Evolutionary conservation across 2,797 vertebrate species (phyloP).

Genomic region (Sebastolobus altivelis): DNA sequence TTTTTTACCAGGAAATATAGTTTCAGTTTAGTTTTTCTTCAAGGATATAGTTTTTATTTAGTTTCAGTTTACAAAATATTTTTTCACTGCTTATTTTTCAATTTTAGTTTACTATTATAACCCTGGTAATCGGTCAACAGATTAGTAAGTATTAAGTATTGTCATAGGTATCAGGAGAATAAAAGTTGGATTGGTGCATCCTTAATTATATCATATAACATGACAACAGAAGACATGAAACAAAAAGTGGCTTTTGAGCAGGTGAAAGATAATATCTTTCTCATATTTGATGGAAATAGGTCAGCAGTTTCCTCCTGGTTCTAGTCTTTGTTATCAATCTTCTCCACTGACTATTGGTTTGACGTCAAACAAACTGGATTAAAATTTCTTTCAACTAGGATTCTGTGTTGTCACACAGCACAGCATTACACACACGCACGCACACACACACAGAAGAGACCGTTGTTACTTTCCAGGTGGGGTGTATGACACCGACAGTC

Average conservation of each 20-base stretch:
- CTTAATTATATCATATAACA: neutral
- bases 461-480: constrained; percentile 57
- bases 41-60: no score
- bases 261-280: neutral
- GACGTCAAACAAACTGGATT: constrained; percentile 15
- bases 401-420: neutral
- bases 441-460: neutral
- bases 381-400: neutral
- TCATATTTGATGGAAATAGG: neutral
- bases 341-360: constrained; percentile 2
- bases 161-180: neutral
- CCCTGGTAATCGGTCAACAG: neutral
- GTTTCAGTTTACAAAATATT: no score
- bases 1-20: no score
- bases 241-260: no score
- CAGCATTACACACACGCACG: neutral
- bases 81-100: no score
- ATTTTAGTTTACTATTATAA: no score
- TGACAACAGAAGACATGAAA: neutral
- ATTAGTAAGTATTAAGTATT: neutral
- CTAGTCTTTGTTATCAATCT: neutral
- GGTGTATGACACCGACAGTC: constrained; percentile 22
- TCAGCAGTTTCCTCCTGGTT: neutral
- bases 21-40: no score
- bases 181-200: neutral